Conservation (phyloP, 2,113 vertebrate species). For the Ceuthmochares aereus region DNA sequence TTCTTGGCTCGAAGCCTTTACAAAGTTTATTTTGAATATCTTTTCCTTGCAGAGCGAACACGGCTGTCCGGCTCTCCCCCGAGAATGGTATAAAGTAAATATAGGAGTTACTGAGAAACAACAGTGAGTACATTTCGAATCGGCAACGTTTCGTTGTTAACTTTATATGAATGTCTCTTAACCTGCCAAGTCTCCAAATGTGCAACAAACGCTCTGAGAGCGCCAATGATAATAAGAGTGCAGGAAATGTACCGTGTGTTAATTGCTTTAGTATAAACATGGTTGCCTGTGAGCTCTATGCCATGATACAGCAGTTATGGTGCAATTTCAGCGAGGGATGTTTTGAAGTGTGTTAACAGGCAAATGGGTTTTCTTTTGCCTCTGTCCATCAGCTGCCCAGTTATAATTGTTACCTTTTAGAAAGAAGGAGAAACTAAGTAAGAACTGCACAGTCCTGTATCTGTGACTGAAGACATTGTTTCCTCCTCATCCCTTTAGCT, state of each 20-base stretch:
- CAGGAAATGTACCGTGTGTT: constrained; percentile 29
- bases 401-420: neutral
- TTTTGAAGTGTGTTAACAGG: neutral
- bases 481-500: neutral
- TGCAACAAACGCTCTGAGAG: neutral
- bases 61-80: neutral
- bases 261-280: constrained; percentile 45
- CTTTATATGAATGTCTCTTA: neutral
- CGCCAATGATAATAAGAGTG: neutral
- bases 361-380: neutral
- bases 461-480: neutral
- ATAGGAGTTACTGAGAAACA: constrained; percentile 48
- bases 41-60: constrained; percentile 38
- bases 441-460: neutral
- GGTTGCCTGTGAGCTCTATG: neutral
- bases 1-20: neutral
- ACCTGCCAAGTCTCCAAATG: constrained; percentile 1
- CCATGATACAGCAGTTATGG: neutral
- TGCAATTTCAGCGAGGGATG: neutral
- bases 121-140: constrained; percentile 44
- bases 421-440: neutral
- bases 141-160: neutral
- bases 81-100: constrained; percentile 27
- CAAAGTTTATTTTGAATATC: constrained; percentile 31
- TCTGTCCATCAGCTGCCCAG: neutral